Base-by-base conservation (phyloP, 2,797 vertebrate genomes). In the Limnodromus scolopaceus region DNA sequence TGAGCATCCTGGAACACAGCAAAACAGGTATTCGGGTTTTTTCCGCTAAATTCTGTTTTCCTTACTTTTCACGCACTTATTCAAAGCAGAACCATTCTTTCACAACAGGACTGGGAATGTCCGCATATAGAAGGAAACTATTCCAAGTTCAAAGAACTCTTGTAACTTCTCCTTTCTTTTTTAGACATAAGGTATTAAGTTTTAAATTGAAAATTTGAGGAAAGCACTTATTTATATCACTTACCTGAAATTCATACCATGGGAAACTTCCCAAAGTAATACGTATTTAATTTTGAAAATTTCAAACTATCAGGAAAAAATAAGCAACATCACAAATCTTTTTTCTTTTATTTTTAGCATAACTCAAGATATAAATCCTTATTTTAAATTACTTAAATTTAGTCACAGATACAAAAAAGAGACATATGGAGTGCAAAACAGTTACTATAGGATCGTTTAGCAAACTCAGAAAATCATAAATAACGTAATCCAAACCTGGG, bases 401-500 rank as follows among this genome's bases (percentile, higher is more conserved):
- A 9, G 5, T 53, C 32, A 88, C 9, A 72, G 45, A 65, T n/a
- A 77, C 12, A 55, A 82, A 91, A 74, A 70, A 49, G 28, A 89
- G 6, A 70, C 13, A 74, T 7, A 34, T 4, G 18, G 10, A 91
- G 19, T 63, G 10, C 6, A 75, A 76, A 91, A 15, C 9, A 61
- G 22, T 20, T 70, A 53, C 63, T 36, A 34, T 2, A 55, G 20
- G 23, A 78, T 54, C n/a, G 24, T 60, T 89, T 19, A 32, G 24
- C 55, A 51, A 76, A n/a, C 43, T 63, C 68, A 95, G 32, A 79
- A 84, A 86, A 81, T 23, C 16, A 2, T 30, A 84, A 87, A 13
- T 75, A 70, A 92, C 1, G 14, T 78, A 94, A 97, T 70, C 92
- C 97, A 64, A 93, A 99, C 99, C 99, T 99, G 99, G 5, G 99